phyloP scores from a whole-genome alignment of 2,113 vertebrate species.

The Chaetura pelagica region DNA sequence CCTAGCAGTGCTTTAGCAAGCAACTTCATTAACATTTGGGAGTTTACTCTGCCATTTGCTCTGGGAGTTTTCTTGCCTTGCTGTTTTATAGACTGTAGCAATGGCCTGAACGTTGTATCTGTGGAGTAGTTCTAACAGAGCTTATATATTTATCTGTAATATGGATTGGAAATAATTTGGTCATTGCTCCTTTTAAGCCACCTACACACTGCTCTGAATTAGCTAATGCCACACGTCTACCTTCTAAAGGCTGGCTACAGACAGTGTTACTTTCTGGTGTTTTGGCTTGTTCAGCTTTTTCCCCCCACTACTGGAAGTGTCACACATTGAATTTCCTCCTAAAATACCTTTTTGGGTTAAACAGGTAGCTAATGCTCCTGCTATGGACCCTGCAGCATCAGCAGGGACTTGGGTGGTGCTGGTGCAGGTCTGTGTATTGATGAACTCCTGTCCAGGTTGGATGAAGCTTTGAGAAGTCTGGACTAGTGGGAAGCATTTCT shows the following conservation, averaged over 20 bases:
- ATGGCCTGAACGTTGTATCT: not conserved
- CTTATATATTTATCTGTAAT: not conserved
- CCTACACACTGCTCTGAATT: not conserved
- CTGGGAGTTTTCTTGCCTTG: not conserved
- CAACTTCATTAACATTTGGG: conserved; percentile 29
- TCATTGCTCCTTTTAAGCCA: not conserved
- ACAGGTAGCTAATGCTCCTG: not conserved
- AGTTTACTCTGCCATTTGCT: conserved; percentile 3
- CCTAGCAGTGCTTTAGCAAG: conserved; percentile 15
- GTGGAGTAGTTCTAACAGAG: not conserved
- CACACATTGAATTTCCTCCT: not conserved
- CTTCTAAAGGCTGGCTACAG: not conserved
- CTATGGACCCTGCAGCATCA: not conserved
- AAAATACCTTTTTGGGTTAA: not conserved
- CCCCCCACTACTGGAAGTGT: not conserved
- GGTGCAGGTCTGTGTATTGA: not conserved
- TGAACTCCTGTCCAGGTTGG: not conserved
- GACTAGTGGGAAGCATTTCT: too few species aligned
- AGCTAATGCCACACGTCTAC: not conserved
- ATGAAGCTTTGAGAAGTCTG: too few species aligned
- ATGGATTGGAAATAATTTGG: not conserved
- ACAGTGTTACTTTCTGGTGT: not conserved
- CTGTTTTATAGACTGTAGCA: not conserved
- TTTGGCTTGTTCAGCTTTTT: not conserved
- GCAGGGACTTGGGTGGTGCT: not conserved